A percentile compares a stretch with the other conserved stretches of the same genome.
Evolutionary conservation across 2,888 invertebrate genomes (phyloP).

Genomic region (Cetonia aurata): DNA sequence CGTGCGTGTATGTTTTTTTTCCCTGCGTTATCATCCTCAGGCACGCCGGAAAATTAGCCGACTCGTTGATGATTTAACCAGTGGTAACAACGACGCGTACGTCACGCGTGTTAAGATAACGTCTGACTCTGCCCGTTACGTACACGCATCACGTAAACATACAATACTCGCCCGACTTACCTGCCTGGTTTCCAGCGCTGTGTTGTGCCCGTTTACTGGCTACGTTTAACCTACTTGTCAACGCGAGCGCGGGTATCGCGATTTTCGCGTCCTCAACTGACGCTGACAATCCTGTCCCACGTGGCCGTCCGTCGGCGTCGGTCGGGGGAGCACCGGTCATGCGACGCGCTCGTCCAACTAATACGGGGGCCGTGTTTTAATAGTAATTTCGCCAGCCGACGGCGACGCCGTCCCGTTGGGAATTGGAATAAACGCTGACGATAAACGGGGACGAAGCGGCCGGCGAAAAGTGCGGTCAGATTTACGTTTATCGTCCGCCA

Average conservation of each 20-base stretch:
- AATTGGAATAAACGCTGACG: slow-evolving; percentile 22
- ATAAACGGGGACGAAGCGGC: slow-evolving; percentile 28
- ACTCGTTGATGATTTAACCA: slow-evolving; percentile 32
- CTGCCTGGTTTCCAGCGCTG: too few species aligned
- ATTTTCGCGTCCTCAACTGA: slow-evolving; percentile 15
- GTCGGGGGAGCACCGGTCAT: not conserved
- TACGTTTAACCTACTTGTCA: slow-evolving; percentile 19
- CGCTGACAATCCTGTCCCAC: not conserved
- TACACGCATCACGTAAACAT: too few species aligned
- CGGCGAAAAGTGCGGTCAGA: slow-evolving; percentile 18
- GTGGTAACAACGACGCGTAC: slow-evolving; percentile 25
- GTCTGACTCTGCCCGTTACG: not conserved
- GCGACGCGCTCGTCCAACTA: slow-evolving; percentile 11
- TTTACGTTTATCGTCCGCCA: not conserved
- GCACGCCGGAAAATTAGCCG: slow-evolving; percentile 29
- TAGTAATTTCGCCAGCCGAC: slow-evolving; percentile 17
- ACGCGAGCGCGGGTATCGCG: slow-evolving; percentile 21
- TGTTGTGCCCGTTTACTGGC: too few species aligned
- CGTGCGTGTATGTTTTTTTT: slow-evolving; percentile 19
- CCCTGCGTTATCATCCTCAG: slow-evolving; percentile 17
- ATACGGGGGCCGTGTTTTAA: slow-evolving; percentile 27
- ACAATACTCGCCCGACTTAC: too few species aligned
- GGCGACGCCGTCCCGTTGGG: slow-evolving; percentile 1
- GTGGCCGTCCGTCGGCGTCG: not conserved
- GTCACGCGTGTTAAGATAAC: slow-evolving; percentile 34